Base-by-base conservation (phyloP, 1,140 invertebrate species). In the Samia ricini region DNA sequence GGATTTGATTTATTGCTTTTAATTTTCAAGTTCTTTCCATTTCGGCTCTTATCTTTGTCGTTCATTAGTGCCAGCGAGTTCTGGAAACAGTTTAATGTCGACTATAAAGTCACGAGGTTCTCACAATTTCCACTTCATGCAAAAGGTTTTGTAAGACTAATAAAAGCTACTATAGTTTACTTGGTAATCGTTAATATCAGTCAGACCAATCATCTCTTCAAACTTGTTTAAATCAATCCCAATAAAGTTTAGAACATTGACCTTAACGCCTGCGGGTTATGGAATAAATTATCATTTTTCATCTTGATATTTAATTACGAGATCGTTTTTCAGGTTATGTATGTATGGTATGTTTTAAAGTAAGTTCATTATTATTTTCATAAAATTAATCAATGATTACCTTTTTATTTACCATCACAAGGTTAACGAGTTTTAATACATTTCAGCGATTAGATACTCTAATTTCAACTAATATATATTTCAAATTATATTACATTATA, bases 121-220 rank as follows among this genome's bases (percentile, higher is more conserved):
- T 55, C 52, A 4, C 21, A 24, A 55, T 24, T 55, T 12, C 52
- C 22, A 55, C 10, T 55, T 24, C 18, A 42, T 42, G 33, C 33
- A 55, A 55, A 55, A 55, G 6, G 22, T 15, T 5, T 42, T 52
- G 20, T 52, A 52, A 10, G 18, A 23, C 52, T n/a, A 55, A n/a
- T 55, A 15, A 55, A 24, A 23, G 22, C 20, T 12, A n/a, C n/a
- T n/a, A n/a, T n/a, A 12, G 7, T n/a, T 24, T 24, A 55, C 21
- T 55, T 12, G 15, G 22, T 24, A 55, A 23, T 55, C 22, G 52
- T 55, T 55, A 55, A 55, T 12, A 15, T 42, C 33, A 12, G 33
- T 12, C 10, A 4, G 33, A 42, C n/a, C 33, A 42, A 42, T 42
- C 33, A 15, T 42, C 33, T 12, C 7, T 42, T 42, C 33, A 42